Evolutionary conservation across 2,888 invertebrate genomes (phyloP), one percentile per base, ranked within the genome.

Genomic region (Crepidodera aurea): DNA sequence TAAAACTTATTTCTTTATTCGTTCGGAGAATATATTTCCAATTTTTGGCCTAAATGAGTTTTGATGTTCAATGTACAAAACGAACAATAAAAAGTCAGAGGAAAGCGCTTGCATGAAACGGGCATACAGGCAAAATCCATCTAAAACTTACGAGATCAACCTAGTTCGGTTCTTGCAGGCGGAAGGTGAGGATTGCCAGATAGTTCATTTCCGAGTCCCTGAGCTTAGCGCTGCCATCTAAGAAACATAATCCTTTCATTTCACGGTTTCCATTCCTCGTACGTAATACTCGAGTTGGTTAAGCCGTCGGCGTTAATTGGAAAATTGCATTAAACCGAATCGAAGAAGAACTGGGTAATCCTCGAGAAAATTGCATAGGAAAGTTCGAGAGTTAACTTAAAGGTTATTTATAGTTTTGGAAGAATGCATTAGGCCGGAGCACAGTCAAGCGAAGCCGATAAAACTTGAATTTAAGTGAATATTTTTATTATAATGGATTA

Each of bases 241-340:
- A 60, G 53, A 53, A 53, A 53, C 53, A 53, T 60, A 60, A 60
- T 60, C 60, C 53, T 50, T 34, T 40, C 48, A 53, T 59, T 54
- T 50, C 53, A 48, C 60, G 37, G 37, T 46, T 56, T 56, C 56
- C 37, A 56, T 46, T 56, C 25, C 22, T 50, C 48, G 46, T 39
- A 60, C 54, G 15, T 54, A 51, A 55, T 34, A 32, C 58, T 48
- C 54, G 51, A 62, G 40, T 58, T 37, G 44, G 44, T 34, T 51
- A 57, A 66, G 63, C 63, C 58, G 53, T 22, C 8, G 51, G 62
- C 64, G 62, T 64, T 66, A 64, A 66, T 66, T 64, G 56, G 62
- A 60, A 64, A 66, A 66, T 66, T 66, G 63, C 60, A 53, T 60
- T 64, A 66, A 64, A 51, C 56, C 40, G 39, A 55, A 60, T 53